Base-by-base conservation (phyloP, 1,140 invertebrate genomes). In the Cheumatopsyche charites region DNA sequence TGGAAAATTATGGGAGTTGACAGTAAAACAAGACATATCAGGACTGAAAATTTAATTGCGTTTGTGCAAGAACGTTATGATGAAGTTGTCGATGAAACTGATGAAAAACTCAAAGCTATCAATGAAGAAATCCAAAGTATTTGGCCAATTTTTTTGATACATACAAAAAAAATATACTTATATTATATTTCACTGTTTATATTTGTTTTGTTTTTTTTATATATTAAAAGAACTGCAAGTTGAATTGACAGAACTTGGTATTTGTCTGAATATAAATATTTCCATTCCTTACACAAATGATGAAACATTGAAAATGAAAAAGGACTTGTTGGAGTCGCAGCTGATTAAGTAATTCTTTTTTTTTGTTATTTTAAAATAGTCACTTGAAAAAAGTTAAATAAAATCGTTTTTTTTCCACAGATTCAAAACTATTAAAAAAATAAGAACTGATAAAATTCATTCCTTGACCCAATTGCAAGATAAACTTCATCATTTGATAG, bases 21-120 rank as follows among this genome's bases (percentile, higher is more conserved):
- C 29, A 58, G 70, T 49, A 25, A 36, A 7, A 73, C 52, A 0
- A 67, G 75, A 47, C 6, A 55, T 23, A 71, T 43, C 6, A 55
- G 75, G 17, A 73, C 72, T 26, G 65, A 67, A 58, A 58, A 62
- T 26, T 36, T 76, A 0, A 42, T 73, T 15, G 62, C 70, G 43
- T 68, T 76, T 26, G 75, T 76, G 7, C 75, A 76, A 58, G 75
- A 76, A 41, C 58, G 75, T 7, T 76, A 73, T 52, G 75, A 76
- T 26, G 75, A 76, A 62, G 69, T 76, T 11, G 21, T 76, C 3
- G 65, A 71, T 41, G 75, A 76, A 62, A 76, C 75, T 9, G 26
- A 68, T 19, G 72, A 71, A 15, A 73, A 73, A 43, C 66, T 76
- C 17, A 71, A 62, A 25, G 17, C 67, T 52, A 72, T 76, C 15